phyloP scores from a whole-genome alignment of 2,888 invertebrate species.

The Teinopalpus imperialis region DNA sequence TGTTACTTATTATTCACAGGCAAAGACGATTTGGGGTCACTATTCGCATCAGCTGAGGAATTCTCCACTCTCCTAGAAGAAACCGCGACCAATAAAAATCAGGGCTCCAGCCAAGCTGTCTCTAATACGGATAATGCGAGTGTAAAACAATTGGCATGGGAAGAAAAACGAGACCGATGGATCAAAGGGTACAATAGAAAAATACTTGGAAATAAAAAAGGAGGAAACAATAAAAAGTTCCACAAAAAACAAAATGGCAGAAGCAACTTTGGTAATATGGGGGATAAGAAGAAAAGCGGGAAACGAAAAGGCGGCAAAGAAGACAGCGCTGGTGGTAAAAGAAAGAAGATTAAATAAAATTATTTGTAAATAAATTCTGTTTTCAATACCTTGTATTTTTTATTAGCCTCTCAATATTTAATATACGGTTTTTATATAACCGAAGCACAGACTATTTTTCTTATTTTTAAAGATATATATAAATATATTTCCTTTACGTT shows the following conservation, averaged over 20 bases:
- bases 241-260: constrained; percentile 37
- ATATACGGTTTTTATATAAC: too few relatives aligned
- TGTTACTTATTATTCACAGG: constrained; percentile 44
- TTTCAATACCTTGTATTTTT: constrained; percentile 10
- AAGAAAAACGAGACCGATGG: constrained; percentile 86
- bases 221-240: constrained; percentile 37
- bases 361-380: constrained; percentile 28
- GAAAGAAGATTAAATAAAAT: constrained; percentile 54
- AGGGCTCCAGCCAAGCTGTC: constrained; percentile 85
- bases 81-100: constrained; percentile 85
- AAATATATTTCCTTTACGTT: too few relatives aligned
- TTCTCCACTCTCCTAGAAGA: constrained; percentile 94
- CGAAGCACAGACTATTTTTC: too few relatives aligned
- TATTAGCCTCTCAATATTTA: background rate
- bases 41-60: constrained; percentile 94
- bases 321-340: constrained; percentile 56
- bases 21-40: constrained; percentile 78
- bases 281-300: constrained; percentile 48
- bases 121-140: constrained; percentile 90
- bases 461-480: too few relatives aligned
- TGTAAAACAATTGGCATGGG: constrained; percentile 91
- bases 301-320: constrained; percentile 49
- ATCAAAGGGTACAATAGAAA: constrained; percentile 80
- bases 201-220: constrained; percentile 58
- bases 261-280: constrained; percentile 40